Base-by-base conservation (phyloP, 2,888 invertebrate genomes). In the Drosophila gaucha region DNA sequence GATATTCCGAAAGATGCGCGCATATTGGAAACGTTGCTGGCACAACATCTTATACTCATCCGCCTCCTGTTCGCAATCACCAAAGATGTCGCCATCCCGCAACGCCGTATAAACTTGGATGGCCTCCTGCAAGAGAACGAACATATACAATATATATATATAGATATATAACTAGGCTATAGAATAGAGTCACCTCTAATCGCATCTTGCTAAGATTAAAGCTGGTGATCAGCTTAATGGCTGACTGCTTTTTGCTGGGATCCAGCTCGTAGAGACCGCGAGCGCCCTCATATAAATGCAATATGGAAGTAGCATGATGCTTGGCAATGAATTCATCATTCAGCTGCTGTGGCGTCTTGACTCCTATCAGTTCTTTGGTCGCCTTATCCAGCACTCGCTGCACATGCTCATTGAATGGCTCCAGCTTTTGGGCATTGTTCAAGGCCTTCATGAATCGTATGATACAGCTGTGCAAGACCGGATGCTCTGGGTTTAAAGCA, bases 391-490 rank as follows among this genome's bases (percentile, higher is more conserved):
- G 89, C 60, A 92, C 91, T 59, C 80, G 78, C 74, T 90, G 89
- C 10, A 92, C 91, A 55, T 86, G 82, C 14, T 69, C 82, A 74
- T 90, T 91, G 49, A 90, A 74, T 33, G 89, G 84, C 44, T 76
- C 56, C 50, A 63, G 39, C 56, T 68, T 67, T 24, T 51, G 33
- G 31, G 78, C 57, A 10, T 3, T 46, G 8, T 52, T 70, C 65
- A 91, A 67, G 26, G 86, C 87, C 82, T 93, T 93, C 30, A 85
- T 82, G 30, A 91, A 80, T 80, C 96, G 95, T 77, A 97, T 94
- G 80, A 97, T 93, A 91, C 97, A 97, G 89, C 96, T 94, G 92
- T 98, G 98, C 56, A 99, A 93, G 87, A 95, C 95, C 24, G 97
- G 96, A 92, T 96, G 93, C 51, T 93, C 92, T 47, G 96, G 93